These are phyloP conservation scores for Aporophyla nigra DNA, from an alignment of 2,888 invertebrate genomes.

Conservation along the genomic window DNA sequence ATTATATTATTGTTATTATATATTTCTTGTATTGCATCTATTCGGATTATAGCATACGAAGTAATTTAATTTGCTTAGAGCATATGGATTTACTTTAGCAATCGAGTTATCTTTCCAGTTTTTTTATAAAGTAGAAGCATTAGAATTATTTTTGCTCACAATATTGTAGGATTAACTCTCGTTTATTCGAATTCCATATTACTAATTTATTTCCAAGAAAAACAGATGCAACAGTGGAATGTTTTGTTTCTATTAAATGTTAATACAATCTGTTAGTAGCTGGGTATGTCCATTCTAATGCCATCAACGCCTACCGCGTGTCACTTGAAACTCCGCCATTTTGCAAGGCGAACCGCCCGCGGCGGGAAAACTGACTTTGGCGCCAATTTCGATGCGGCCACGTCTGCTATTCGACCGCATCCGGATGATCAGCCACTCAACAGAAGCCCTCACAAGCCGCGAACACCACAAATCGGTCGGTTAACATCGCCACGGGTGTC, in stretches of 20 bases:
- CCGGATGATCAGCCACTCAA: slow-evolving; percentile 66
- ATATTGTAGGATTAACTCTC: slow-evolving; percentile 5
- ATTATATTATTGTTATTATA: too few species aligned
- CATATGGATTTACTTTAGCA: neutral
- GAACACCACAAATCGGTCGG: slow-evolving; percentile 74
- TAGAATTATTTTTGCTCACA: neutral
- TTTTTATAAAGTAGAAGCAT: too few species aligned
- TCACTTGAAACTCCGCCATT: slow-evolving; percentile 89
- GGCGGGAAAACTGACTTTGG: slow-evolving; percentile 90
- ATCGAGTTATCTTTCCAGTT: neutral
- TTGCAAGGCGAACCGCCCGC: slow-evolving; percentile 89
- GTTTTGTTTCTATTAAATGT: slow-evolving; percentile 38
- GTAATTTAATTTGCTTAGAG: neutral
- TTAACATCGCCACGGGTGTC: slow-evolving; percentile 76
- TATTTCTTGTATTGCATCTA: neutral
- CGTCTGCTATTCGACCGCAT: slow-evolving; percentile 78
- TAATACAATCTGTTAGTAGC: slow-evolving; percentile 41
- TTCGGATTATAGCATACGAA: neutral
- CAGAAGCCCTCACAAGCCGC: slow-evolving; percentile 50
- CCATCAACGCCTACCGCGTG: slow-evolving; percentile 78
- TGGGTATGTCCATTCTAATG: slow-evolving; percentile 79
- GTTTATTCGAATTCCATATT: slow-evolving; percentile 1
- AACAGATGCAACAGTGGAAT: slow-evolving; percentile 26
- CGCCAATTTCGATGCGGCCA: slow-evolving; percentile 87
- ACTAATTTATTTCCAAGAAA: slow-evolving; percentile 30